A percentile compares a stretch with the other conserved stretches of the same genome.
Evolutionary conservation across 2,797 vertebrate species (phyloP).

Genomic region (Schizopygopsis malacanthus): DNA sequence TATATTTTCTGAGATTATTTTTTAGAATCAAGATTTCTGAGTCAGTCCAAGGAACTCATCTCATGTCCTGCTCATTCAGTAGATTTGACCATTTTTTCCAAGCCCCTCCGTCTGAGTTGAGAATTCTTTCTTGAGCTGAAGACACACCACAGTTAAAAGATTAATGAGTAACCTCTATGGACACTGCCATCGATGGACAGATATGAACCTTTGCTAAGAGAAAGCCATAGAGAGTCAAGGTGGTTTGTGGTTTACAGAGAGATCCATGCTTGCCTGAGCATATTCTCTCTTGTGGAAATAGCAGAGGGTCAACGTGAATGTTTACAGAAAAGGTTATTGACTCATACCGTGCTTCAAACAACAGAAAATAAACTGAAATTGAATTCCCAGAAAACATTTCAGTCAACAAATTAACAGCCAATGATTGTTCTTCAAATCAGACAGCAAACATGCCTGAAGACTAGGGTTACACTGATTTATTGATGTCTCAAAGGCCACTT

Average conservation of each 20-base stretch:
- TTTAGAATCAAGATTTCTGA: neutral
- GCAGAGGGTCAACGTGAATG: conserved; percentile 7
- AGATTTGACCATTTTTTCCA: neutral
- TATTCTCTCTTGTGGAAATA: conserved; percentile 25
- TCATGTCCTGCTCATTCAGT: neutral
- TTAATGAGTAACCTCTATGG: conserved; percentile 25
- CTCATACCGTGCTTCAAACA: conserved; percentile 4
- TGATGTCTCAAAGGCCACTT: neutral
- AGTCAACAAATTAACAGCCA: neutral
- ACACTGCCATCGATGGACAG: conserved; percentile 4
- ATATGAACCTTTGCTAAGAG: conserved; percentile 19
- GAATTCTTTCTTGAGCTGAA: neutral
- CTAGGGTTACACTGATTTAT: neutral
- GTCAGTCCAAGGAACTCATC: neutral
- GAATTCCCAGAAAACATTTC: conserved; percentile 18
- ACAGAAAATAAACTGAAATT: conserved; percentile 10
- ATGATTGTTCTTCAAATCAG: neutral
- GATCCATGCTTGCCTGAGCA: neutral
- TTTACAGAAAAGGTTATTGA: conserved; percentile 24
- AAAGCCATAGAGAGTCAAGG: neutral
- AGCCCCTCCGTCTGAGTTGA: neutral
- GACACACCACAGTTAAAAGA: neutral
- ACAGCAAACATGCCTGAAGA: neutral
- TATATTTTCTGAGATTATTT: neutral
- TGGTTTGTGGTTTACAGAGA: neutral